Percentiles rank a stretch among this genome's conserved stretches.
Conservation (phyloP, 2,797 vertebrate species). For the Tragopan temminckii region DNA sequence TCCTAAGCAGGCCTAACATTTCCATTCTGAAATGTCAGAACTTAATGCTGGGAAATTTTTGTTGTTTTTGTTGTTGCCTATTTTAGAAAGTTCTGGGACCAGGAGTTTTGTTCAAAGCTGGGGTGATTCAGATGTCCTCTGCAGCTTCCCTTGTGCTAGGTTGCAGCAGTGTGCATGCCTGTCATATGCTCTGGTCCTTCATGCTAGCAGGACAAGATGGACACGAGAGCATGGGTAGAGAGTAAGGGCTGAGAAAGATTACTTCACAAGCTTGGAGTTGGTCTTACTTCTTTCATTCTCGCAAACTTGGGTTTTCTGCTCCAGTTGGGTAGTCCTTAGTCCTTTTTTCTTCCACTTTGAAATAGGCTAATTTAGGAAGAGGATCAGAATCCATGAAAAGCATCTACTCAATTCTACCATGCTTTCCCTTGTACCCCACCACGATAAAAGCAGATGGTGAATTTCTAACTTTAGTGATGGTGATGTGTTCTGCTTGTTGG, state of each 20-base stretch:
- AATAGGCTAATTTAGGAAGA: not conserved
- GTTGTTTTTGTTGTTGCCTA: not conserved
- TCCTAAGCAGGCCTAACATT: not conserved
- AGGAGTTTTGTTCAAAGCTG: not conserved
- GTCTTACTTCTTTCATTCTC: not conserved
- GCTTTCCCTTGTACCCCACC: not conserved
- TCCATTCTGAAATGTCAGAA: not conserved
- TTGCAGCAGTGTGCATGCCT: not conserved
- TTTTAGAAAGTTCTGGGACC: not conserved
- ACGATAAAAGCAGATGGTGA: not conserved
- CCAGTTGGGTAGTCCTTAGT: not conserved
- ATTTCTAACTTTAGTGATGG: not conserved
- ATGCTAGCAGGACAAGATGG: not conserved
- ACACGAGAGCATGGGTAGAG: too few species aligned
- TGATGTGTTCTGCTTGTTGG: not conserved
- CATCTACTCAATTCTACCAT: not conserved
- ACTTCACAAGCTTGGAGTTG: not conserved
- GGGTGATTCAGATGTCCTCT: not conserved
- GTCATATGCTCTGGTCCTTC: fast-evolving
- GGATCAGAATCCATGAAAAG: not conserved
- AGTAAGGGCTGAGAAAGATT: not conserved
- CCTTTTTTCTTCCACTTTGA: not conserved
- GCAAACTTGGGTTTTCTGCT: not conserved
- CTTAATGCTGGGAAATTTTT: not conserved
- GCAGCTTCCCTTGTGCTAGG: fast-evolving